These are phyloP conservation scores for Lanius ludovicianus DNA, from an alignment of 2,113 vertebrate genomes.

Conservation along the genomic window DNA sequence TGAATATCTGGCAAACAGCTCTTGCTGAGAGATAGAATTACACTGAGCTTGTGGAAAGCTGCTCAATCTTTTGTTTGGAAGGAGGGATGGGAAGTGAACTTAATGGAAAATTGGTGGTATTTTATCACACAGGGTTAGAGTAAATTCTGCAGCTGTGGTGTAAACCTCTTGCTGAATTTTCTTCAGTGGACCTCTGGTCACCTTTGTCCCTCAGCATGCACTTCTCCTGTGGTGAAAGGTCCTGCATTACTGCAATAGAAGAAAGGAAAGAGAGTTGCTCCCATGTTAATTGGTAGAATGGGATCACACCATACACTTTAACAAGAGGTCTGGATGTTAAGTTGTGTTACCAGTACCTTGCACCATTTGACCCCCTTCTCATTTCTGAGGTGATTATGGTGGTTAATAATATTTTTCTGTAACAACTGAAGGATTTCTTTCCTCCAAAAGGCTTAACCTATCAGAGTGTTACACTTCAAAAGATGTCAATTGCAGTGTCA, in stretches of 20 bases:
- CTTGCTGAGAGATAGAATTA: neutral
- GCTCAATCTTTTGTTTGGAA: neutral
- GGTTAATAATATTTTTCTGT: neutral
- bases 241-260: neutral
- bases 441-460: neutral
- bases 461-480: neutral
- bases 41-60: neutral
- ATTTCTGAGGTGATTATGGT: neutral
- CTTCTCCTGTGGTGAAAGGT: neutral
- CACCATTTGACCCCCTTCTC: neutral
- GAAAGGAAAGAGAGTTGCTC: neutral
- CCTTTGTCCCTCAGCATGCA: neutral
- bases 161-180: neutral
- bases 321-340: neutral
- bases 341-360: neutral
- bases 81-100: neutral
- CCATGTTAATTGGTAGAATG: neutral
- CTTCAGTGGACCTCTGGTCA: neutral
- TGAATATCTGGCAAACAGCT: neutral
- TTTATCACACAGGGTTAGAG: neutral
- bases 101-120: neutral
- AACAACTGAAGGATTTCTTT: neutral
- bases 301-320: neutral
- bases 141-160: neutral
- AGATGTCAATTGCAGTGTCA: neutral